phyloP scores from a whole-genome alignment of 2,888 invertebrate species.

The Amphipyra berbera region DNA sequence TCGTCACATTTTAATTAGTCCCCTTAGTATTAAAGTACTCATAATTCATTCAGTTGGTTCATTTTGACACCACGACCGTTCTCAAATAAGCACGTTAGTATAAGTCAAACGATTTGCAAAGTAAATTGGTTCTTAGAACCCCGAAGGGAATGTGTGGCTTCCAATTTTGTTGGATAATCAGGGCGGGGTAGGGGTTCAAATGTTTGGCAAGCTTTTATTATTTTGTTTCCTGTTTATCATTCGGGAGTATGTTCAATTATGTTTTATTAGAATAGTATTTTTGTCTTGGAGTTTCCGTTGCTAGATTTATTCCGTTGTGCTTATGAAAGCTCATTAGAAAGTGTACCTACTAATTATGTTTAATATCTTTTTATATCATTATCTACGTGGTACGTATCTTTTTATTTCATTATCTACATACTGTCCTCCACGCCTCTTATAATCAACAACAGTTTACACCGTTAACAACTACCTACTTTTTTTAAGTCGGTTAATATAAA shows the following conservation, averaged over 20 bases:
- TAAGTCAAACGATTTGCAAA: conserved; percentile 45
- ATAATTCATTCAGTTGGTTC: conserved; percentile 47
- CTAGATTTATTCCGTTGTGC: no score
- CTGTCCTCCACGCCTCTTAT: no score
- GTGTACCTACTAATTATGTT: no score
- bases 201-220: conserved; percentile 20
- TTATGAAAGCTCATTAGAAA: no score
- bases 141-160: conserved; percentile 34
- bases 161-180: conserved; percentile 39
- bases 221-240: conserved; percentile 29
- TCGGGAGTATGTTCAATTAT: conserved; percentile 27
- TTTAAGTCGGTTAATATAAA: no score
- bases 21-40: conserved; percentile 11
- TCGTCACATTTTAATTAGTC: conserved; percentile 37
- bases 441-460: no score
- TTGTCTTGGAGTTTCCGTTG: background rate
- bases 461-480: no score
- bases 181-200: conserved; percentile 18
- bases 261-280: conserved; percentile 15
- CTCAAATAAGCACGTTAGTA: conserved; percentile 47
- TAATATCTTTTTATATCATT: no score
- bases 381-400: no score
- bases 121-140: conserved; percentile 35
- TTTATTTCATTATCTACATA: no score
- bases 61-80: conserved; percentile 42